A percentile compares a stretch with the other conserved stretches of the same genome.
Evolutionary conservation across 2,888 invertebrate genomes (phyloP).

Genomic region (Fabriciana adippe): DNA sequence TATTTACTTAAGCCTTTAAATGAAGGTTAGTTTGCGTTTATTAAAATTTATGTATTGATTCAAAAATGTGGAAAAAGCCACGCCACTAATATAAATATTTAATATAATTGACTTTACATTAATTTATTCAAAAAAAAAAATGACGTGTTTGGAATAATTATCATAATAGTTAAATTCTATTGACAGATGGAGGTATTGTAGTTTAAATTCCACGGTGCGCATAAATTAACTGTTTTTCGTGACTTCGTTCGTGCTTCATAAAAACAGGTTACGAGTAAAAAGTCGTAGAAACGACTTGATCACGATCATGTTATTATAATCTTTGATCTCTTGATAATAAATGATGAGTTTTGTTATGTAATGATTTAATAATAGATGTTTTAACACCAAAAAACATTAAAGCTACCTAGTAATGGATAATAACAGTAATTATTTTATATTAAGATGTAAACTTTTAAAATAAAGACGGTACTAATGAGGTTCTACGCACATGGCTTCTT

Average conservation of each 20-base stretch:
- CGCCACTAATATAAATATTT: background rate
- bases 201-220: background rate
- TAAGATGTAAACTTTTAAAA: no score
- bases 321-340: no score
- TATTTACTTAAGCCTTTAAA: no score
- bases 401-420: no score
- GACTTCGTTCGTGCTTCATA: conserved; percentile 6
- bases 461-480: no score
- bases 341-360: no score
- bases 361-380: background rate
- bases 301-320: no score
- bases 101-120: background rate
- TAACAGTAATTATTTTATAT: no score
- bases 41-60: no score
- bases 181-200: background rate
- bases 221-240: conserved; percentile 8
- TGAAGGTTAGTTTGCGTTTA: no score
- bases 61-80: background rate
- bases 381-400: background rate
- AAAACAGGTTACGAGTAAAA: background rate
- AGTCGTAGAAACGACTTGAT: no score
- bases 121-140: background rate
- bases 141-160: conserved; percentile 5
- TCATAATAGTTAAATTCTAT: conserved; percentile 4
- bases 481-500: no score